Evolutionary conservation across 2,113 vertebrate species (phyloP).

Genomic region (Kryptolebias marmoratus): DNA sequence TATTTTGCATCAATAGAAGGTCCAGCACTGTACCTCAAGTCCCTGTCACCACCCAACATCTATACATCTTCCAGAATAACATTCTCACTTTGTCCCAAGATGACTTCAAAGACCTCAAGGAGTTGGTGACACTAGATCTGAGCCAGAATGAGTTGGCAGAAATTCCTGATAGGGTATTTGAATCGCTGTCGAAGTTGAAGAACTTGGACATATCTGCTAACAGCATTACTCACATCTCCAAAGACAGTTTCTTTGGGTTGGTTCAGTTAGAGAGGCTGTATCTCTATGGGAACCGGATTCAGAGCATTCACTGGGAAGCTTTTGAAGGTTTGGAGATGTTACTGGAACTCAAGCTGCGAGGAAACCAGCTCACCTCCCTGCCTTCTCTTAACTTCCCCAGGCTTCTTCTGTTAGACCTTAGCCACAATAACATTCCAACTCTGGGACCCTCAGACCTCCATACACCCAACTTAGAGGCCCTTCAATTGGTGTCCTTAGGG

Average conservation of each 20-base stretch:
- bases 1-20: slow-evolving; percentile 73
- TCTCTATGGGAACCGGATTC: slow-evolving; percentile 87
- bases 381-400: slow-evolving; percentile 83
- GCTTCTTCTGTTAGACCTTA: slow-evolving; percentile 90
- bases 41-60: slow-evolving; percentile 76
- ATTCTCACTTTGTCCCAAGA: slow-evolving; percentile 79
- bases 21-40: slow-evolving; percentile 80
- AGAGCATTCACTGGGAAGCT: slow-evolving; percentile 84
- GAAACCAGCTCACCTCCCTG: slow-evolving; percentile 83
- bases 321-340: slow-evolving; percentile 85
- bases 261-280: slow-evolving; percentile 89
- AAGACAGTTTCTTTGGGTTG: slow-evolving; percentile 88
- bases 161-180: slow-evolving; percentile 85
- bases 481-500: slow-evolving; percentile 85
- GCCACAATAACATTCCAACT: slow-evolving; percentile 82
- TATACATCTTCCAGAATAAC: slow-evolving; percentile 88
- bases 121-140: slow-evolving; percentile 87
- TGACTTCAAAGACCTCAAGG: slow-evolving; percentile 81
- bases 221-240: slow-evolving; percentile 86
- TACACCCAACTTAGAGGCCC: slow-evolving; percentile 83
- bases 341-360: slow-evolving; percentile 91
- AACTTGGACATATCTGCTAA: slow-evolving; percentile 92
- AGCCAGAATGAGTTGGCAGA: slow-evolving; percentile 87
- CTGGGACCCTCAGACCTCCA: slow-evolving; percentile 79
- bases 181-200: slow-evolving; percentile 82